Conservation (phyloP, 1,140 invertebrate species). For the Platorchestia sp. region DNA sequence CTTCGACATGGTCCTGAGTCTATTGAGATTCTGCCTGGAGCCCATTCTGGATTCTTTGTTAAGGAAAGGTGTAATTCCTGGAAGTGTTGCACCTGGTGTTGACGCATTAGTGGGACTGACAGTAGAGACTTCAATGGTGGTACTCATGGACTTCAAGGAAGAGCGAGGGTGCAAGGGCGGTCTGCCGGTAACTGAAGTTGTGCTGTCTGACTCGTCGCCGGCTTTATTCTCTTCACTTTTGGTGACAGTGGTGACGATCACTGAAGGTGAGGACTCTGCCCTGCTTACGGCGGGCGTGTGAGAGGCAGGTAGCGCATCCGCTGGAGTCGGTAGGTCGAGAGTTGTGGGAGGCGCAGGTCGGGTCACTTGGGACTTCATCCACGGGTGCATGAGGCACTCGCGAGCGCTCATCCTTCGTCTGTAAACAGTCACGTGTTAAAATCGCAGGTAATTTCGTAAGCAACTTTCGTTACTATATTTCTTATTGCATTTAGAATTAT, state of each 20-base stretch:
- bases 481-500: background rate
- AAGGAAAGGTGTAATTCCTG: constrained; percentile 48
- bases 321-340: background rate
- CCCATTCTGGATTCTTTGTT: constrained; percentile 61
- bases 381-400: constrained; percentile 78
- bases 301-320: background rate
- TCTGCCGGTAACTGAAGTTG: background rate
- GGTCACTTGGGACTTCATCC: constrained; percentile 72
- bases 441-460: background rate
- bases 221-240: background rate
- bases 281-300: constrained; percentile 56
- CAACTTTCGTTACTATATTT: background rate
- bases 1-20: constrained; percentile 73
- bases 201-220: background rate
- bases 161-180: constrained; percentile 50
- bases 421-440: constrained; percentile 59
- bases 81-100: background rate
- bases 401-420: constrained; percentile 77
- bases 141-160: constrained; percentile 51
- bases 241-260: background rate
- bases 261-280: constrained; percentile 17
- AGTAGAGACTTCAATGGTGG: background rate
- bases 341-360: constrained; percentile 57
- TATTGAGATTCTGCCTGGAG: constrained; percentile 62
- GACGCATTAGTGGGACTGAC: background rate